Evolutionary conservation across 1,140 invertebrate genomes (phyloP), one percentile per base, ranked within the genome.

Genomic region (Musca vetustissima): DNA sequence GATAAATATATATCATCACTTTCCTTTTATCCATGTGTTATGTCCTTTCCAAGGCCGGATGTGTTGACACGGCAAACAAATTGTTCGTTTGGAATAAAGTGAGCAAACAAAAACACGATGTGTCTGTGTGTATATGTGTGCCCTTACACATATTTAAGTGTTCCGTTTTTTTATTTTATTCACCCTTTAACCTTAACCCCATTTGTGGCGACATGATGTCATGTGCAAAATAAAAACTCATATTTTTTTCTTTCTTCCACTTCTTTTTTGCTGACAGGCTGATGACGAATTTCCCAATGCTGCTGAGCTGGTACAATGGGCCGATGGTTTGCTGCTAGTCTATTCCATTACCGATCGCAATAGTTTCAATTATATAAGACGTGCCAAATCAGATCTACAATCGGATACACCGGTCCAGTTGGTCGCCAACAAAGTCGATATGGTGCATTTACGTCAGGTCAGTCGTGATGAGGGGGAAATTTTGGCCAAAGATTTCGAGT

Each of bases 381-480:
- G 90, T 69, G 89, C 91, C 86, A 93, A 85, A 86, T 92, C 83
- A 82, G 89, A 74, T 83, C 92, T 80, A 74, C 89, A 90, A 74
- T 87, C 87, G 9, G 88, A 90, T 71, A 89, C 88, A 71, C 92
- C 93, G 2, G 86, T 94, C 14, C 78, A 76, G 66, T 66, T 81
- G 11, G 79, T 79, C 32, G 95, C 91, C 17, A 97, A 97, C 78
- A 97, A 97, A 85, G 92, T 89, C 8, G 95, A 97, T 77, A 93
- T 97, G 89, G 91, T 96, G 32, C 94, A 96, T 83, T 84, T 96
- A 59, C 85, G 95, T 74, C 93, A 96, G 87, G 93, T 97, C 66
- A 92, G 90, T 73, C 87, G 87, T 8, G 92, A 94, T 73, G 95
- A 97, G 83, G 93, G 93, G 17, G 92, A 94, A 82, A 93, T 93